Evolutionary conservation across 2,113 vertebrate genomes (phyloP), one percentile per base, ranked within the genome.

Genomic region (Mirza zaza): DNA sequence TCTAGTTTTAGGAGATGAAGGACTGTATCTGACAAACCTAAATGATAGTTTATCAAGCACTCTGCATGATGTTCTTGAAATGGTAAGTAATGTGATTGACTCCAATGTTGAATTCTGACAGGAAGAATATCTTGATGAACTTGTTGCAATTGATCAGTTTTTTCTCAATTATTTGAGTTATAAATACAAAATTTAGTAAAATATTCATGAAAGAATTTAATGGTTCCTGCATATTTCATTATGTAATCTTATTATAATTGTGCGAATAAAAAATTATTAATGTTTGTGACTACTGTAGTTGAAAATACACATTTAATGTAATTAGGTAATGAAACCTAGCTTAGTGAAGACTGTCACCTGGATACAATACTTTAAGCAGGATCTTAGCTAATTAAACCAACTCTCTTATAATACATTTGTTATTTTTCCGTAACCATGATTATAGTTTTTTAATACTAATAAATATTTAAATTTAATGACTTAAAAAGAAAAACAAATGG

Each of bases 61-160:
- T 20, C 98, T 99, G 12, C 98, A 15, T 52, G 99, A 99, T 95
- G 98, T 98, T 85, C 98, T 99, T 90, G 99, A 99, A 50, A 99
- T 99, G 99, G 99, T 99, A 98, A 99, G 99, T 91, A 85, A 75
- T 92, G 2, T 92, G 2, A 75, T 55, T 68, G 15, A 65, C 11
- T 75, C 39, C 5, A 73, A 48, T 42, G 29, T 11, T 20, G 8
- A 55, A 13, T 90, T 94, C 32, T 96, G 5, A 84, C n/a, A 71
- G 61, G 82, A 83, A 84, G 52, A 59, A 63, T 57, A 82, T 85
- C 42, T 94, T 73, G 52, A 57, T 89, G 9, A 93, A 90, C 55
- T 94, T 85, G 6, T 39, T 59, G 76, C 87, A 63, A 10, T 25
- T 48, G 50, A 94, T 82, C 21, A 70, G 81, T 93, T 83, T 90